Conservation (phyloP, 2,113 vertebrate genomes). For the Hemiprocne comata region DNA sequence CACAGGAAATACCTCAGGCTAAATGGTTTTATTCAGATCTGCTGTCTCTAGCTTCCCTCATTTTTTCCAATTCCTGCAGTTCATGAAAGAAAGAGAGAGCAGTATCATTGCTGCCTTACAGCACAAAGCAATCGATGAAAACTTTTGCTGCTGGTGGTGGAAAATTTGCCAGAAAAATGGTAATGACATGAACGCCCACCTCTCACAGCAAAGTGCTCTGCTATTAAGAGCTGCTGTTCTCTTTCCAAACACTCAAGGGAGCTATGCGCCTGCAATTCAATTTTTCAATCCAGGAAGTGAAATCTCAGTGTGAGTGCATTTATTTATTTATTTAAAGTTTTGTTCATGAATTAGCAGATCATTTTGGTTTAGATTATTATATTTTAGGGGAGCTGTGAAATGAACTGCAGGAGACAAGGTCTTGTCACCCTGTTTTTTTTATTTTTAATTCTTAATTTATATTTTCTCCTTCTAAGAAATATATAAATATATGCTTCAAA, state of each 20-base stretch:
- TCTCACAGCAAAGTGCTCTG: slow-evolving; percentile 10
- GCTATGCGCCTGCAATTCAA: slow-evolving; percentile 53
- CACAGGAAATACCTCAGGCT: neutral
- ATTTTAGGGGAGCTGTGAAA: neutral
- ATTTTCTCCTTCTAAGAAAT: neutral
- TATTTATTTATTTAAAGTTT: neutral
- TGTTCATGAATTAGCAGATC: neutral
- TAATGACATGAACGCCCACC: neutral
- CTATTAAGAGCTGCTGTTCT: slow-evolving; percentile 64
- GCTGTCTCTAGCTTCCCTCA: neutral
- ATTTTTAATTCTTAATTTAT: neutral
- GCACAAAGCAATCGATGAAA: slow-evolving; percentile 41
- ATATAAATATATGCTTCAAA: neutral
- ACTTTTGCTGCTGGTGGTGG: slow-evolving; percentile 30
- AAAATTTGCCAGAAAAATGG: slow-evolving; percentile 44
- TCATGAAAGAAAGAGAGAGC: neutral
- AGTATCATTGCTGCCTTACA: neutral
- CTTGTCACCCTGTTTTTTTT: neutral
- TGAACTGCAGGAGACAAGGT: neutral
- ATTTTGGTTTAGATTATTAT: neutral
- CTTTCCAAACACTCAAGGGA: slow-evolving; percentile 66
- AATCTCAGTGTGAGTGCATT: neutral
- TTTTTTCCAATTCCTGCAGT: neutral
- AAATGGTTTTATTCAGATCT: neutral
- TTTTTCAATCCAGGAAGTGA: slow-evolving; percentile 44